Evolutionary conservation across 2,888 invertebrate species (phyloP), one percentile per base, ranked within the genome.

Genomic region (Rhaphigaster nebulosa): DNA sequence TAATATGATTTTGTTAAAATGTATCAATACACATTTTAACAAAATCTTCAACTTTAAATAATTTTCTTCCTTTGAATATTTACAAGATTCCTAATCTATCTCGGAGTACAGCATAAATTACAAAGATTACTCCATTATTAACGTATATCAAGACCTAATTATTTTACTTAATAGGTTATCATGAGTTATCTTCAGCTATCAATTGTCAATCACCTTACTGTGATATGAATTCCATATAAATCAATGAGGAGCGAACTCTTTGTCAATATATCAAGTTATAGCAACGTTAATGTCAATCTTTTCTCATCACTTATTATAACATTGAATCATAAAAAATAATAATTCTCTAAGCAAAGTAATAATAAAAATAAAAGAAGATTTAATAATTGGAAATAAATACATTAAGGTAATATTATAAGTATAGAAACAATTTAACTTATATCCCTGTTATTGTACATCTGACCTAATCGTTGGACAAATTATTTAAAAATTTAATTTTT

Each of bases 131-230:
- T 34, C 6, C 4, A 76, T 2, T 18, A 34, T 8, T 76, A 26
- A 23, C 34, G 34, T 20, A 34, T 0, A 76, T 76, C 34, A 76
- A 38, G 20, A 38, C 13, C 34, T 76, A 76, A 38, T 76, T 76
- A 76, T 76, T 76, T 76, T 38, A 76, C 70, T 38, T 76, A 38
- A 76, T 76, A 29, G 70, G 70, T 76, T 76, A 76, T 76, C 70
- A 38, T 76, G 23, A 38, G 20, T 38, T 76, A 76, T 76, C 70
- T 38, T 4, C 34, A 65, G 8, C 20, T 38, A 38, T 38, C 70
- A 18, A 76, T 38, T 34, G 70, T 38, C 70, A 76, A 23, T 76
- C 70, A 76, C 70, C 38, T 76, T 38, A 20, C 8, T 38, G 70
- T 38, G 70, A 20, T 23, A 76, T 76, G 29, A 38, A 76, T 76